These are phyloP conservation scores for Torymus texanus DNA, from an alignment of 2,888 invertebrate genomes.

Conservation along the genomic window DNA sequence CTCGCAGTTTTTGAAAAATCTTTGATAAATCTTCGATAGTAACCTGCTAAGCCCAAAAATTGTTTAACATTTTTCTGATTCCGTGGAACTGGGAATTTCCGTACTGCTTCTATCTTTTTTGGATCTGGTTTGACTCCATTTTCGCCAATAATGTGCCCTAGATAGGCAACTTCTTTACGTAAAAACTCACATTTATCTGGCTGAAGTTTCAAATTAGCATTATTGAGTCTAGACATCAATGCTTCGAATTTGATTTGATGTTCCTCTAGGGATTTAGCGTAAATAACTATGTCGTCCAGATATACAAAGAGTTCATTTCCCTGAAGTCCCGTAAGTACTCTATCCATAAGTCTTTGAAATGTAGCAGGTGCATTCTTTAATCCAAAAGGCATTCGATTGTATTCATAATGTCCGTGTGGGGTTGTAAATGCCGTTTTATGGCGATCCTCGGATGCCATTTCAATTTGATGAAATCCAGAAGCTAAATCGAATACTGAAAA, in stretches of 20 bases:
- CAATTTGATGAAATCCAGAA: background rate
- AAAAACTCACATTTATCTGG: conserved; percentile 29
- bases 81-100: too few species aligned
- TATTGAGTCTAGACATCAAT: conserved; percentile 11
- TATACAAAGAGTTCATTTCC: conserved; percentile 4
- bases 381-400: background rate
- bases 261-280: background rate
- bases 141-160: conserved; percentile 3
- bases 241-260: conserved; percentile 9
- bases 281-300: conserved; percentile 18
- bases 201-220: conserved; percentile 6
- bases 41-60: too few species aligned
- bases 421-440: conserved; percentile 13
- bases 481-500: background rate
- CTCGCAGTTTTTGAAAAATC: conserved; percentile 7
- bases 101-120: conserved; percentile 1
- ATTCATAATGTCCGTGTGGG: background rate
- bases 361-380: background rate
- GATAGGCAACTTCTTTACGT: background rate
- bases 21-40: too few species aligned
- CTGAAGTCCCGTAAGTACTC: background rate
- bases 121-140: conserved; percentile 9
- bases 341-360: background rate
- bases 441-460: background rate
- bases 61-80: too few species aligned